These are phyloP conservation scores for Scaeva pyrastri DNA, from an alignment of 2,888 invertebrate genomes.

Conservation along the genomic window DNA sequence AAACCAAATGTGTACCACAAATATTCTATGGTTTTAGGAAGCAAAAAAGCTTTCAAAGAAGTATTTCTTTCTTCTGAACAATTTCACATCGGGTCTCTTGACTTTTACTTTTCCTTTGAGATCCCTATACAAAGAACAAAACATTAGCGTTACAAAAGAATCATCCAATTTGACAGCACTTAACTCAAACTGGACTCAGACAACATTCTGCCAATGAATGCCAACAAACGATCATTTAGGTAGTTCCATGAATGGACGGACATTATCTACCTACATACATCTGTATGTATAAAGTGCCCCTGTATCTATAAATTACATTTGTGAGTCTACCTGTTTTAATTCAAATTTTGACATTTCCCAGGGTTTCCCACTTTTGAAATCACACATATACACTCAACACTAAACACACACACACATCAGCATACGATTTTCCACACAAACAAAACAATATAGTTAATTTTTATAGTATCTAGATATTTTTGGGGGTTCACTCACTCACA, in stretches of 20 bases:
- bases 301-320: background rate
- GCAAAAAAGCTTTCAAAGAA: no score
- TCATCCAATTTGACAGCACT: constrained; percentile 39
- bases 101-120: background rate
- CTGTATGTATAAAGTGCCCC: no score
- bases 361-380: constrained; percentile 1
- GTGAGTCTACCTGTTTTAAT: constrained; percentile 49
- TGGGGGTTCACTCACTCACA: constrained; percentile 41
- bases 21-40: no score
- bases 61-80: no score
- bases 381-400: background rate
- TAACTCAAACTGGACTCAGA: constrained; percentile 23
- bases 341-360: constrained; percentile 21
- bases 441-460: constrained; percentile 1
- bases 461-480: constrained; percentile 20
- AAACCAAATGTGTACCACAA: no score
- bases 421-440: background rate
- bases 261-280: background rate
- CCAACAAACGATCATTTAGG: background rate
- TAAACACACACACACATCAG: constrained; percentile 7
- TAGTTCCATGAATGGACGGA: background rate
- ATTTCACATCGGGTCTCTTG: background rate
- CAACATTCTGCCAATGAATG: background rate
- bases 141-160: constrained; percentile 3
- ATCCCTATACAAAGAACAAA: background rate